Evolutionary conservation across 2,888 invertebrate genomes (phyloP).

Genomic region (Prostheceraeus crozeri): DNA sequence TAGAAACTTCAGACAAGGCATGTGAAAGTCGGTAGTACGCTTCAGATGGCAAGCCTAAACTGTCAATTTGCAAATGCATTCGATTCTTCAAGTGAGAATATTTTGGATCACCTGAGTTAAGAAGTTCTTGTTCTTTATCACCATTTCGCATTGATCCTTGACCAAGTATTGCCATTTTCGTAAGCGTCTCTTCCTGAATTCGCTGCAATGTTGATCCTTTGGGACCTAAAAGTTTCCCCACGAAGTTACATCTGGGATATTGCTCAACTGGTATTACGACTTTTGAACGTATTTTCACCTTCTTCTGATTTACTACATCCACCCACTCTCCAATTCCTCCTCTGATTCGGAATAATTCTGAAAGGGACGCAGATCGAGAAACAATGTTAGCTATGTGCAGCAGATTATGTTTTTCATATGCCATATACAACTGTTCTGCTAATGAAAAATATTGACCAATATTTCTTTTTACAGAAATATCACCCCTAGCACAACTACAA

Average conservation of each 20-base stretch:
- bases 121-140: conserved; percentile 19
- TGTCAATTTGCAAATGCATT: conserved; percentile 25
- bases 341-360: conserved; percentile 6
- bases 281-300: conserved; percentile 17
- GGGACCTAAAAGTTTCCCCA: conserved; percentile 23
- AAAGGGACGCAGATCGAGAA: too few relatives aligned
- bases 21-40: not conserved
- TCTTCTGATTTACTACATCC: conserved; percentile 11
- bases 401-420: too few relatives aligned
- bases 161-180: conserved; percentile 17
- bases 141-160: conserved; percentile 12
- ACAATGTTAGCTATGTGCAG: too few relatives aligned
- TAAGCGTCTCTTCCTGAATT: conserved; percentile 18
- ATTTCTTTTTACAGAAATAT: too few relatives aligned
- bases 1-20: conserved; percentile 15
- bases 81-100: conserved; percentile 19
- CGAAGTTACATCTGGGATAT: conserved; percentile 8
- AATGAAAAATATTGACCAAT: too few relatives aligned
- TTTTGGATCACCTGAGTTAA: conserved; percentile 20
- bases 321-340: conserved; percentile 5
- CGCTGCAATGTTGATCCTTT: conserved; percentile 7
- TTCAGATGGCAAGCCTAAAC: conserved; percentile 11
- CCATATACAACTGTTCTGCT: too few relatives aligned
- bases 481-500: too few relatives aligned
- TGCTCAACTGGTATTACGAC: conserved; percentile 23